Base-by-base conservation (phyloP, 1,140 invertebrate species). In the Drosophila leontia region DNA sequence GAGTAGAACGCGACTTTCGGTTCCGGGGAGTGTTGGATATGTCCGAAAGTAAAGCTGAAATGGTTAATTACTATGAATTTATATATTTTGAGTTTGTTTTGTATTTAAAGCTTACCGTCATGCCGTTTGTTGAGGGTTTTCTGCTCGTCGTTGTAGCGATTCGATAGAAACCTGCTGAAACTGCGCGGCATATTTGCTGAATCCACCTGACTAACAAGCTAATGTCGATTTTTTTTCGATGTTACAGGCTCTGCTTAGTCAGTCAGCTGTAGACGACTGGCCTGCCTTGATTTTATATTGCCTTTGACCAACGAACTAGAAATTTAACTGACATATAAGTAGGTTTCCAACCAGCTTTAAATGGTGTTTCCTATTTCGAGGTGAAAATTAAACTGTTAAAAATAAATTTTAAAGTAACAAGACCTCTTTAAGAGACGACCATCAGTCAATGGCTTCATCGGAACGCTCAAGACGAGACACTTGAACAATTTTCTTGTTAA, bases 401-500 rank as follows among this genome's bases (percentile, higher is more conserved):
- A 23, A 23, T 23, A 23, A 45, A 3, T 26, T 9, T 53, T 58
- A 19, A 53, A 58, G 76, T 77, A 74, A 77, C 35, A 11, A 44
- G 64, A 4, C 17, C 35, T 9, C 56, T 29, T 56, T 78, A 55
- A 58, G 34, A 11, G 9, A n/a, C 47, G 35, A 41, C 67, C 44
- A 50, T 29, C 48, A 76, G 44, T 67, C 47, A 60, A 23, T 44
- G 37, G n/a, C 44, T 62, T 64, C 45, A 77, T 63, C 56, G 70
- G 60, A 26, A 67, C 69, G 51, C 61, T 81, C 60, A 81, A 81
- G 81, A 69, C 62, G 51, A 63, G 75, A 63, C 77, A 90, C 85
- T 90, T 78, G 53, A 88, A 75, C 69, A 80, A 90, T 81, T 84
- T 88, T 84, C 80, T 72, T 84, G 80, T 84, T 88, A 61, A 90